These are phyloP conservation scores for Python bivittatus DNA, from an alignment of 2,113 vertebrate genomes.

Conservation along the genomic window DNA sequence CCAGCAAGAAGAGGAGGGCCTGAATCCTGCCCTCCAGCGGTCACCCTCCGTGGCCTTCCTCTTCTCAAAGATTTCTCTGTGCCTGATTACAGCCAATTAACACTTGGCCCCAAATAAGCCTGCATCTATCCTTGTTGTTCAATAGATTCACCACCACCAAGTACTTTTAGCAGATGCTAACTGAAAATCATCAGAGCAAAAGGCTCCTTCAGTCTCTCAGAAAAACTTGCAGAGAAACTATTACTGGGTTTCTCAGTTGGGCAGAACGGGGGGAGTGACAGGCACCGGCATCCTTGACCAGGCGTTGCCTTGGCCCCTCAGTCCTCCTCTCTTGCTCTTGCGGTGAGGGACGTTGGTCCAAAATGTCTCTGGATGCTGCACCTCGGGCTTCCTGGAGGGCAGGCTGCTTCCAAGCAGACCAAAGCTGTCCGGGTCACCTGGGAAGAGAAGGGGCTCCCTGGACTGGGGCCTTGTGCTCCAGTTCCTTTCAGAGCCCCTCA, in stretches of 20 bases:
- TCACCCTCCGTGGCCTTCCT: constrained; percentile 3
- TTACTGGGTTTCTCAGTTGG: neutral
- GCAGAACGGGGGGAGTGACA: rapidly evolving
- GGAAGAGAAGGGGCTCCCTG: constrained; percentile 26
- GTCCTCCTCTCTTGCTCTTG: neutral
- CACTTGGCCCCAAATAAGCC: constrained; percentile 58
- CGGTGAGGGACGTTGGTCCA: neutral
- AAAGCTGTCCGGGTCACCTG: constrained; percentile 30
- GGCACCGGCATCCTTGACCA: neutral
- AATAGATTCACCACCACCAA: neutral
- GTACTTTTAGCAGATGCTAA: constrained; percentile 6
- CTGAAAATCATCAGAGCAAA: constrained; percentile 33
- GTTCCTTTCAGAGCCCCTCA: constrained; percentile 34
- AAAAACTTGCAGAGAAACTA: neutral
- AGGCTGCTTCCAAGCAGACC: constrained; percentile 30
- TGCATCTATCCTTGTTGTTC: constrained; percentile 40
- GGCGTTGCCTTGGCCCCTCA: rapidly evolving
- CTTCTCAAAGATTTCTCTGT: constrained; percentile 54
- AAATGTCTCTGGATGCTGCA: constrained; percentile 7
- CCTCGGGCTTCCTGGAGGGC: constrained; percentile 35
- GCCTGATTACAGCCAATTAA: constrained; percentile 65
- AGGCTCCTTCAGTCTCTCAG: neutral
- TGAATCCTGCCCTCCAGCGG: neutral
- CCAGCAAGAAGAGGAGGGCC: rapidly evolving
- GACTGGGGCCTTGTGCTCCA: constrained; percentile 43